phyloP scores from a whole-genome alignment of 2,797 vertebrate species.

The Coregonus suidteri region DNA sequence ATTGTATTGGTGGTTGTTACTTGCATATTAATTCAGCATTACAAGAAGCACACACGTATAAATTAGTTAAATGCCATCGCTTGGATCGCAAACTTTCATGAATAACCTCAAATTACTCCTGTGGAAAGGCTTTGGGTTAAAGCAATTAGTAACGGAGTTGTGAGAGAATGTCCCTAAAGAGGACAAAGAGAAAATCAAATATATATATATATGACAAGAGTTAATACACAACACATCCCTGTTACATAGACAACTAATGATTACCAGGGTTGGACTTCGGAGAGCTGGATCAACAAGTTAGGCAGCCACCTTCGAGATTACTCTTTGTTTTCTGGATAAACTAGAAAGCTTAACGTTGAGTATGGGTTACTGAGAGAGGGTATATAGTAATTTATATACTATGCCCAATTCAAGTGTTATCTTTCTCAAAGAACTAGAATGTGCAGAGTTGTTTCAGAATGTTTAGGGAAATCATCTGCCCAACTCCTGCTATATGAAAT shows the following conservation, averaged over 20 bases:
- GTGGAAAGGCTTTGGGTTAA: slow-evolving; percentile 26
- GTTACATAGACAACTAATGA: background rate
- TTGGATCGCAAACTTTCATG: background rate
- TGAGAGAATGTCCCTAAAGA: background rate
- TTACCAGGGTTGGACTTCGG: slow-evolving; percentile 11
- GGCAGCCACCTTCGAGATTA: background rate
- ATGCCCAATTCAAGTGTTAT: slow-evolving; percentile 12
- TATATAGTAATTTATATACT: background rate
- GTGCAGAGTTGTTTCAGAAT: background rate
- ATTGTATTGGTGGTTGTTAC: slow-evolving; percentile 10
- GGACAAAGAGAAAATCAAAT: slow-evolving; percentile 24
- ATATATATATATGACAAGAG: slow-evolving; percentile 18
- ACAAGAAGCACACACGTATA: background rate
- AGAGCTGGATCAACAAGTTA: background rate
- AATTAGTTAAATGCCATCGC: slow-evolving; percentile 3
- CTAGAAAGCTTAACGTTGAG: background rate
- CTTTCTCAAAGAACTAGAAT: background rate
- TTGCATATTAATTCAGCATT: slow-evolving; percentile 24
- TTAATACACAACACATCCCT: slow-evolving; percentile 10
- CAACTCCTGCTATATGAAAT: slow-evolving; percentile 37
- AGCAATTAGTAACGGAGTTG: slow-evolving; percentile 22
- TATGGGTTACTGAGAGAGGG: background rate
- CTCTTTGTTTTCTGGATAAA: background rate
- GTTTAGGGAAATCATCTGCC: slow-evolving; percentile 12
- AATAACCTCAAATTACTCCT: slow-evolving; percentile 1